phyloP scores from a whole-genome alignment of 2,797 vertebrate species.

The Macropus fuliginosus region DNA sequence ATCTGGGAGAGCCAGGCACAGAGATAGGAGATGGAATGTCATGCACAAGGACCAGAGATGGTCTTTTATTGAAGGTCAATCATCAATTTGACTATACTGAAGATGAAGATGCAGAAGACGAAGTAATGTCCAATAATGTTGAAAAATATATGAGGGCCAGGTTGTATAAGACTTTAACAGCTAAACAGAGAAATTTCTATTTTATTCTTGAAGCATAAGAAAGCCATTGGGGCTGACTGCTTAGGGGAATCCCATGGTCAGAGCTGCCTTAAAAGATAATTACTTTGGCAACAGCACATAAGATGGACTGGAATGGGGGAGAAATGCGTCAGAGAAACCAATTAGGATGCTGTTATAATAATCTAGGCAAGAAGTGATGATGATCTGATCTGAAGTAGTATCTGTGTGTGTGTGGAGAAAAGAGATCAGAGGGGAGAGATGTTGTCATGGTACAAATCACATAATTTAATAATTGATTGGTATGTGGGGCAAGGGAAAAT shows the following conservation, averaged over 20 bases:
- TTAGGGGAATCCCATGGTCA: not conserved
- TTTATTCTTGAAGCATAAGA: not conserved
- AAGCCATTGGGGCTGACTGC: not conserved
- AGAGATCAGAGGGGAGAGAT: not conserved
- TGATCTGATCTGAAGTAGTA: not conserved
- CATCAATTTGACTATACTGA: not conserved
- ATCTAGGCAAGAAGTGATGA: not conserved
- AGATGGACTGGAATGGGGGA: not conserved
- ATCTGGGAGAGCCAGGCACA: not conserved
- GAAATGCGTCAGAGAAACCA: not conserved
- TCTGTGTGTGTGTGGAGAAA: not conserved
- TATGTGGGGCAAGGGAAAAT: not conserved
- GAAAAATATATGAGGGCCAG: not conserved
- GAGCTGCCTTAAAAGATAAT: not conserved
- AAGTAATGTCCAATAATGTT: not conserved
- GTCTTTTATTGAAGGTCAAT: not conserved
- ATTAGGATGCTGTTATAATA: not conserved
- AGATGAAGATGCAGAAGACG: not conserved
- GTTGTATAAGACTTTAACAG: not conserved
- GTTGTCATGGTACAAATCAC: not conserved
- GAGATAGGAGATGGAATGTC: not conserved
- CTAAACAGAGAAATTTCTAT: not conserved
- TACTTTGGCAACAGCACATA: not conserved
- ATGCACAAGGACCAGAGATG: not conserved
- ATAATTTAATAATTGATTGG: not conserved